A percentile compares a stretch with the other conserved stretches of the same genome.
Evolutionary conservation across 2,888 invertebrate species (phyloP).

Genomic region (Pemphredon lugubris): DNA sequence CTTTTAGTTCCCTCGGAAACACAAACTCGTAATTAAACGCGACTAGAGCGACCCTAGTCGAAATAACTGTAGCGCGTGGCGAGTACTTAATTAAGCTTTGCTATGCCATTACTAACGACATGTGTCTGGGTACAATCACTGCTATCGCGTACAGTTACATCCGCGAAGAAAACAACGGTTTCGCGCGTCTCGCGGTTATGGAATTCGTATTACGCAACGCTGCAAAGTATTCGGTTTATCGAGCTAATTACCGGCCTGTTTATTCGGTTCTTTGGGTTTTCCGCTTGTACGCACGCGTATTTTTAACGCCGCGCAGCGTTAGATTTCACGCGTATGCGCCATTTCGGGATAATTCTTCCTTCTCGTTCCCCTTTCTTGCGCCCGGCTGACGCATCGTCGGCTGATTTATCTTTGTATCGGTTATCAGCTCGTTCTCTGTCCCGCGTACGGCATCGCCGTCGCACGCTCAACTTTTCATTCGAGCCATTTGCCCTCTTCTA

Average conservation of each 20-base stretch:
- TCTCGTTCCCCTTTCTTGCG: no score
- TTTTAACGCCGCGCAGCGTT: slow-evolving; percentile 4
- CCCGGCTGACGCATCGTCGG: slow-evolving; percentile 42
- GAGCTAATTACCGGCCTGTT: slow-evolving; percentile 52
- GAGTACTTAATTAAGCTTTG: slow-evolving; percentile 26
- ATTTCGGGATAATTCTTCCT: slow-evolving; percentile 26
- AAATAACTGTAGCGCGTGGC: slow-evolving; percentile 3
- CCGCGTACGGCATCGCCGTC: neutral
- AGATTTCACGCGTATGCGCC: slow-evolving; percentile 9
- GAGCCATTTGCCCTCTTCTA: no score
- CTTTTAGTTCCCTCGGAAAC: neutral
- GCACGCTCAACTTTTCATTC: no score
- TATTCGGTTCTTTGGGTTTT: slow-evolving; percentile 47
- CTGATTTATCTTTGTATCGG: slow-evolving; percentile 49
- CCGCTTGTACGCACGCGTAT: slow-evolving; percentile 1
- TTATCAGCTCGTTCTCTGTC: slow-evolving; percentile 46
- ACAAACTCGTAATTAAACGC: slow-evolving; percentile 3
- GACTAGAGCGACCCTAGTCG: neutral
- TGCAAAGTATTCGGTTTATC: slow-evolving; percentile 52
- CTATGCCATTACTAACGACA: slow-evolving; percentile 31
- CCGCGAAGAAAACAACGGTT: slow-evolving; percentile 41
- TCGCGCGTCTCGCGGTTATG: slow-evolving; percentile 50
- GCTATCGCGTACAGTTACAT: slow-evolving; percentile 45
- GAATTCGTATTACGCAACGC: slow-evolving; percentile 57
- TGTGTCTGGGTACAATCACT: slow-evolving; percentile 47